phyloP scores from a whole-genome alignment of 2,113 vertebrate species.

The Zosterops pallidus region DNA sequence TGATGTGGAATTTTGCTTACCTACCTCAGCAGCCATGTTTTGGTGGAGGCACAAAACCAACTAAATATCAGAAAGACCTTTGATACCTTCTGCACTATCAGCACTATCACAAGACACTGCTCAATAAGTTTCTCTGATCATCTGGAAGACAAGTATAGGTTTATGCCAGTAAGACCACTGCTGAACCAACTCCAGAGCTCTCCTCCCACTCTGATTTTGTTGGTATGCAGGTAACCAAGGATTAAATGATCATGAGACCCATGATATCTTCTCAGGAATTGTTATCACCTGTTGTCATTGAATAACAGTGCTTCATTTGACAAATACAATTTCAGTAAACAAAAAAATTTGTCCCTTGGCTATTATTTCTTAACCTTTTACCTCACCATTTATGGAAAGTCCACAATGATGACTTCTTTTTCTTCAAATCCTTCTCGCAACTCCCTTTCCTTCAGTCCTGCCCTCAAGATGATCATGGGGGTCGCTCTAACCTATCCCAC shows the following conservation, averaged over 20 bases:
- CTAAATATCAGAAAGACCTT: not conserved
- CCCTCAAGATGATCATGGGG: not conserved
- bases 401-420: not conserved
- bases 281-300: not conserved
- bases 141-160: not conserved
- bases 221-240: not conserved
- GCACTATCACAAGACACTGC: not conserved
- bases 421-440: not conserved
- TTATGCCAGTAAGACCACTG: not conserved
- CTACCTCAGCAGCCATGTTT: not conserved
- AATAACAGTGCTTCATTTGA: not conserved
- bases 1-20: not conserved
- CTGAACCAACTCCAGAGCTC: not conserved
- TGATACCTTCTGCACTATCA: not conserved
- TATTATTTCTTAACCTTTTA: not conserved
- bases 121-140: not conserved
- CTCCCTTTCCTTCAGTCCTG: not conserved
- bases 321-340: not conserved
- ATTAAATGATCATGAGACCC: not conserved
- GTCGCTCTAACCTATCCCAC: not conserved
- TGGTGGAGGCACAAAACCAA: not conserved
- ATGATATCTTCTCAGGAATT: not conserved
- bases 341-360: not conserved
- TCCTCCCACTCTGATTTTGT: not conserved
- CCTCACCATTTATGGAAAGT: not conserved